Evolutionary conservation across 2,888 invertebrate species (phyloP).

Genomic region (Salpingus planirostris): DNA sequence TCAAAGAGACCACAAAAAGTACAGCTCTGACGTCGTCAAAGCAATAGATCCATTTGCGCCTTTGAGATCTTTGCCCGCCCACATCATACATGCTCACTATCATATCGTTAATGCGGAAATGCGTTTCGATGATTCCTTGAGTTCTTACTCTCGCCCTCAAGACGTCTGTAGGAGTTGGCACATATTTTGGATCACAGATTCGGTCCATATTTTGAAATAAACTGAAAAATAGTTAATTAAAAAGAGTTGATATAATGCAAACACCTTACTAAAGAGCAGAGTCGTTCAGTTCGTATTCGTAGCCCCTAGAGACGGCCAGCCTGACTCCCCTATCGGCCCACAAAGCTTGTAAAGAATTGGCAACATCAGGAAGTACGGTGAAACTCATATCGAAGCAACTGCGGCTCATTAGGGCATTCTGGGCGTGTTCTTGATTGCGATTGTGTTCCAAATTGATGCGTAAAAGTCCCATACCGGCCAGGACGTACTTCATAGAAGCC

Average conservation of each 20-base stretch:
- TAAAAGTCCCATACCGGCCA: constrained; percentile 56
- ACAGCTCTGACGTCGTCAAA: constrained; percentile 58
- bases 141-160: constrained; percentile 54
- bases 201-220: constrained; percentile 60
- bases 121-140: constrained; percentile 58
- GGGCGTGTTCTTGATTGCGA: constrained; percentile 49
- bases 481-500: constrained; percentile 59
- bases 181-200: constrained; percentile 53
- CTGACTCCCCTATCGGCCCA: constrained; percentile 57
- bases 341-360: constrained; percentile 46
- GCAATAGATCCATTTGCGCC: constrained; percentile 59
- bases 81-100: constrained; percentile 56
- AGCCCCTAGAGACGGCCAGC: constrained; percentile 54
- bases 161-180: constrained; percentile 56
- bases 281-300: constrained; percentile 59
- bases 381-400: constrained; percentile 50
- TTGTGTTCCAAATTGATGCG: constrained; percentile 53
- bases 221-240: constrained; percentile 33
- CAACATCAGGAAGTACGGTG: constrained; percentile 45
- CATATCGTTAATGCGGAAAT: constrained; percentile 52
- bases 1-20: constrained; percentile 54
- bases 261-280: constrained; percentile 55
- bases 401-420: constrained; percentile 43
- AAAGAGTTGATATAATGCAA: constrained; percentile 1
- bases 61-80: constrained; percentile 56